Percentiles rank a stretch among this genome's conserved stretches.
Conservation (phyloP, 2,797 vertebrate species). For the Gadopsis bispinosus region DNA sequence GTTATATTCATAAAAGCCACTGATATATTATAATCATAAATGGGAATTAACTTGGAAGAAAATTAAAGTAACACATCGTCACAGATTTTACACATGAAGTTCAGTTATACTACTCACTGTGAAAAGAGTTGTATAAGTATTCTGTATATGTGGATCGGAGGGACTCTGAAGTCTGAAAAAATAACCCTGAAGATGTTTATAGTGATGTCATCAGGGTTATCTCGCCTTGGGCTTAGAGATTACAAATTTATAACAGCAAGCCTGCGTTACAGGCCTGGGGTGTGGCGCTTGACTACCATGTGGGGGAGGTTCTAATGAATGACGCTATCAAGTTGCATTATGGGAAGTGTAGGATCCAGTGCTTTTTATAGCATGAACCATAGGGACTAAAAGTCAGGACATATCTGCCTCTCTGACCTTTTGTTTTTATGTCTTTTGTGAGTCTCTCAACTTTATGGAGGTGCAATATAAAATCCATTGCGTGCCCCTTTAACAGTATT, state of each 20-base stretch:
- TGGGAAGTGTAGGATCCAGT: slow-evolving; percentile 1
- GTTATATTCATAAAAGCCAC: neutral
- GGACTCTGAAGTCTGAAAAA: neutral
- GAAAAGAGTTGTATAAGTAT: neutral
- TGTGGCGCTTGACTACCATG: neutral
- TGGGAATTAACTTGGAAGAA: neutral
- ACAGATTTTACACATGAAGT: neutral
- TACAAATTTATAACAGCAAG: neutral
- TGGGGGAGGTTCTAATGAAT: neutral
- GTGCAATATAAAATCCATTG: neutral
- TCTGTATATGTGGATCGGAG: too few relatives aligned
- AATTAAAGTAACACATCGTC: neutral
- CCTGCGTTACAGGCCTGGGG: neutral
- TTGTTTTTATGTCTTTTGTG: neutral
- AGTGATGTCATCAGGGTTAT: neutral
- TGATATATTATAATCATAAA: neutral
- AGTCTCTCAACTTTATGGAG: neutral
- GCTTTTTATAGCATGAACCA: neutral
- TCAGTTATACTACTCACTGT: neutral
- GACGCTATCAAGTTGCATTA: neutral
- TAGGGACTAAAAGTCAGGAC: neutral
- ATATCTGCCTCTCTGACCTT: neutral
- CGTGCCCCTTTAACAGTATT: neutral
- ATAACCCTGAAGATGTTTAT: neutral
- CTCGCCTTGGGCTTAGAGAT: neutral